phyloP scores from a whole-genome alignment of 2,888 invertebrate genomes.

The Automeris io region DNA sequence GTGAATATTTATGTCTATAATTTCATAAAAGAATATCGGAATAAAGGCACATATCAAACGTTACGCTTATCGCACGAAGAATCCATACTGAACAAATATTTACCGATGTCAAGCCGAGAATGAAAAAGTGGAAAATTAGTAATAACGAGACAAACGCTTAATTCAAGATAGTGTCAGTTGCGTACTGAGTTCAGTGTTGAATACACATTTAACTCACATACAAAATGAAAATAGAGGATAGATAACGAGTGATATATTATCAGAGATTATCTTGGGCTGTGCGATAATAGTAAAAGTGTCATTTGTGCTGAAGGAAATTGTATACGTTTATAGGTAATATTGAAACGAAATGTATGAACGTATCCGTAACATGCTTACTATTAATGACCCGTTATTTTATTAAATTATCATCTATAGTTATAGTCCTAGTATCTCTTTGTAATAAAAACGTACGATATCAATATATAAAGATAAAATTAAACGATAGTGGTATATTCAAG shows the following conservation, averaged over 20 bases:
- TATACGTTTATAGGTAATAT: slow-evolving; percentile 19
- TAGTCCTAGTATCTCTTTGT: slow-evolving; percentile 10
- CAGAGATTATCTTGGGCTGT: slow-evolving; percentile 44
- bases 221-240: slow-evolving; percentile 17
- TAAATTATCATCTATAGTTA: slow-evolving; percentile 11
- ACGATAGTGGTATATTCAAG: slow-evolving; percentile 15
- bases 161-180: slow-evolving; percentile 3
- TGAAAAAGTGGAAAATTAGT: slow-evolving; percentile 15
- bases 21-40: too few relatives aligned
- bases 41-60: slow-evolving; percentile 12
- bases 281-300: slow-evolving; percentile 38
- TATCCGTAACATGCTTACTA: slow-evolving; percentile 31
- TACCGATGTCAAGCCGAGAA: slow-evolving; percentile 4
- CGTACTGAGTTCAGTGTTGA: neutral
- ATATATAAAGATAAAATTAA: slow-evolving; percentile 15
- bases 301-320: slow-evolving; percentile 21
- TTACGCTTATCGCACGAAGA: slow-evolving; percentile 12
- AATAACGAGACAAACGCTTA: neutral
- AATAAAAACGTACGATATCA: slow-evolving; percentile 18
- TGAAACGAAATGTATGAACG: too few relatives aligned
- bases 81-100: slow-evolving; percentile 20
- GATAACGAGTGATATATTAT: slow-evolving; percentile 31
- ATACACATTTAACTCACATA: slow-evolving; percentile 4
- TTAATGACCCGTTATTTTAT: slow-evolving; percentile 21
- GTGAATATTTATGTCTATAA: too few relatives aligned